These are phyloP conservation scores for Heliothis virescens DNA, from an alignment of 1,140 invertebrate genomes.

Conservation along the genomic window DNA sequence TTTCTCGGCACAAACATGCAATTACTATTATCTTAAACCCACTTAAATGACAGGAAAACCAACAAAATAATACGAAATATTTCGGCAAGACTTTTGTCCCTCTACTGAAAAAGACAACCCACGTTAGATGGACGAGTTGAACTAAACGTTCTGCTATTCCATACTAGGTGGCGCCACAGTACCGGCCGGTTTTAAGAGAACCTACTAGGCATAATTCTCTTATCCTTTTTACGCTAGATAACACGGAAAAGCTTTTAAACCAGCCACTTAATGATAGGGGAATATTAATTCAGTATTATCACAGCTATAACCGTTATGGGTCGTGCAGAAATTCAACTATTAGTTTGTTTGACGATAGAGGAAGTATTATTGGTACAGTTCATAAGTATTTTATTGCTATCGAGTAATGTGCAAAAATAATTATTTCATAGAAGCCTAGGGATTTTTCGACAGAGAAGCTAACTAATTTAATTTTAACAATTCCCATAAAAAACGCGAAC, in stretches of 20 bases:
- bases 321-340: background rate
- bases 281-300: constrained; percentile 10
- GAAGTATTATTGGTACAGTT: too few relatives aligned
- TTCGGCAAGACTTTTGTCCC: background rate
- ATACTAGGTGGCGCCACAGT: constrained; percentile 18
- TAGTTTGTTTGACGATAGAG: too few relatives aligned
- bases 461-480: too few relatives aligned
- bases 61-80: background rate
- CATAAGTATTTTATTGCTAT: too few relatives aligned
- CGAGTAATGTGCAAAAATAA: too few relatives aligned
- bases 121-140: background rate
- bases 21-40: background rate
- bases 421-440: too few relatives aligned
- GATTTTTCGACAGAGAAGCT: too few relatives aligned
- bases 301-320: background rate
- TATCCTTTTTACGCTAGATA: constrained; percentile 17
- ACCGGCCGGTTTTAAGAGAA: background rate
- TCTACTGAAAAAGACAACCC: background rate
- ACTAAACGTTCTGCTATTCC: background rate
- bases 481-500: too few relatives aligned
- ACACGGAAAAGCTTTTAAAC: constrained; percentile 32
- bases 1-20: background rate
- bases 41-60: too few relatives aligned
- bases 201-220: constrained; percentile 2
- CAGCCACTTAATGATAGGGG: constrained; percentile 1